Evolutionary conservation across 2,113 vertebrate species (phyloP).

Genomic region (Dolichallabes microphthalmus): DNA sequence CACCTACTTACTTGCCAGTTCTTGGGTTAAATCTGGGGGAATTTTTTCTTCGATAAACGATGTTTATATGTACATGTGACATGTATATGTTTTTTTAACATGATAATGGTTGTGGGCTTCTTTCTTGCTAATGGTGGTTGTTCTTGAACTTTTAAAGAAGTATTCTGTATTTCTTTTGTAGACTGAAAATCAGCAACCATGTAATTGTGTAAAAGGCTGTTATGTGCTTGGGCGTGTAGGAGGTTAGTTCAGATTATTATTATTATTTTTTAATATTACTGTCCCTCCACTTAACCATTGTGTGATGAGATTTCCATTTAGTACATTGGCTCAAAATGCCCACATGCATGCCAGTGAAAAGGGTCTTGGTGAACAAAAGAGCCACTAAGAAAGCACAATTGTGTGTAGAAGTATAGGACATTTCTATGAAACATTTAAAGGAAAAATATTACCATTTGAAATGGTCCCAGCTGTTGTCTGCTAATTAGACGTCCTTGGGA

Average conservation of each 20-base stretch:
- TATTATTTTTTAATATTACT: conserved; percentile 39
- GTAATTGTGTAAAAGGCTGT: conserved; percentile 27
- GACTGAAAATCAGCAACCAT: conserved; percentile 43
- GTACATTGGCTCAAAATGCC: conserved; percentile 60
- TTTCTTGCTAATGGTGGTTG: conserved; percentile 18
- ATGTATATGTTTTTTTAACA: neutral
- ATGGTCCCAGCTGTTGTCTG: conserved; percentile 81
- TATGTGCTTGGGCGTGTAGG: conserved; percentile 41
- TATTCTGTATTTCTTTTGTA: conserved; percentile 38
- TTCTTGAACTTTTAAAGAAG: conserved; percentile 42
- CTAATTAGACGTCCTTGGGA: conserved; percentile 82
- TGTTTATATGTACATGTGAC: neutral
- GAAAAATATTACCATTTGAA: conserved; percentile 74
- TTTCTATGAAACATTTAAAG: conserved; percentile 70
- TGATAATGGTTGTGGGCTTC: conserved; percentile 6
- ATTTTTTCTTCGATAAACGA: neutral
- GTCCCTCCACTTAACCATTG: conserved; percentile 57
- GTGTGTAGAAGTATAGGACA: conserved; percentile 64
- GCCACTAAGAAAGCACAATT: conserved; percentile 55
- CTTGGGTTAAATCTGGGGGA: neutral
- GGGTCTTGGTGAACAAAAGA: conserved; percentile 63
- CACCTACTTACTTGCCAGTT: neutral
- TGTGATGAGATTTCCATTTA: conserved; percentile 58
- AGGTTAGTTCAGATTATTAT: conserved; percentile 28
- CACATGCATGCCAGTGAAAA: conserved; percentile 66